phyloP scores from a whole-genome alignment of 2,797 vertebrate species.

The Halcyon smyrnensis region DNA sequence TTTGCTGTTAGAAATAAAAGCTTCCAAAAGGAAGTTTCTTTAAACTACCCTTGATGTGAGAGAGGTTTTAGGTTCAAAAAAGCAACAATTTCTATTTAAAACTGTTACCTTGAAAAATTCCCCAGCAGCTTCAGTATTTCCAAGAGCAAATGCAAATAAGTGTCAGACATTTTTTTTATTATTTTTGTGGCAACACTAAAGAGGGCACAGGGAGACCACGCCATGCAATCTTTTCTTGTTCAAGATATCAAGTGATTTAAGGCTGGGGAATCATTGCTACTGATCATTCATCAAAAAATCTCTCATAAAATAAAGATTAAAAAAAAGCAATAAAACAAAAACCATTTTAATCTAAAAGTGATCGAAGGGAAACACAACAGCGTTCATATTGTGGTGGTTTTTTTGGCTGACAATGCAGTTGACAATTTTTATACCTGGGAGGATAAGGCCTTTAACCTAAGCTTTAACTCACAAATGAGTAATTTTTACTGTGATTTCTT shows the following conservation, averaged over 20 bases:
- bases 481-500: neutral
- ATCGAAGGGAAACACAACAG: neutral
- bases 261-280: neutral
- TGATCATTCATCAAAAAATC: neutral
- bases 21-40: neutral
- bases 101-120: neutral
- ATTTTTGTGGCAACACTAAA: neutral
- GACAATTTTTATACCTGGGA: neutral
- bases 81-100: neutral
- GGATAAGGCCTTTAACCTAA: neutral
- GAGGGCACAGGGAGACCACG: neutral
- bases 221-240: neutral
- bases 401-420: neutral
- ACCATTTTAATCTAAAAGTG: neutral
- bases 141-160: neutral
- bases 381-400: neutral
- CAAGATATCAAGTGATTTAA: neutral
- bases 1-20: constrained; percentile 23
- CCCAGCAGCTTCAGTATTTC: neutral
- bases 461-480: neutral
- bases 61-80: neutral
- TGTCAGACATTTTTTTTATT: neutral
- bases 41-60: neutral
- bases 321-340: neutral
- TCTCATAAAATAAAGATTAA: neutral